Base-by-base conservation (phyloP, 2,113 vertebrate genomes). In the Larimichthys polyactis region DNA sequence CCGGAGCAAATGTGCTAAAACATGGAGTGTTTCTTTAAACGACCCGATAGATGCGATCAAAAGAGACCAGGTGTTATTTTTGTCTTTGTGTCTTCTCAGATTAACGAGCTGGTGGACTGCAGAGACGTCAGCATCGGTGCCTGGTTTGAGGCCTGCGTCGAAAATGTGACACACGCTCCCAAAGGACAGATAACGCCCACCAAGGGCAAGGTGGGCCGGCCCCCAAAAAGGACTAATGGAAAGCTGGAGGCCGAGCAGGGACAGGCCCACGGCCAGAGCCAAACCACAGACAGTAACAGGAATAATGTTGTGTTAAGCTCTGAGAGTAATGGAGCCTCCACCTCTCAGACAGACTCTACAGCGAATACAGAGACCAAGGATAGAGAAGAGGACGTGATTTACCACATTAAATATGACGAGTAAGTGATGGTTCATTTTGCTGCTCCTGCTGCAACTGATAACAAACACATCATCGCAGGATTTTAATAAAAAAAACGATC, bases 321-420 rank as follows among this genome's bases (percentile, higher is more conserved):
- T 68, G 97, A 98, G 94, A 96, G 81, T 57, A 94, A 91, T 84
- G 93, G 93, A 77, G 96, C 97, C 83, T 98, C 98, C 77, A 98
- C 97, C 66, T 99, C 98, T 95, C 96, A 96, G 72, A 97, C 95
- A 76, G 96, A 97, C 93, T 96, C 84, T 81, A 24, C 85, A 54
- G 71, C 84, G 57, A 63, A 85, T 0, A 16, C 79, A 20, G 91
- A 91, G 48, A 75, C 19, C 87, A 93, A 90, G 83, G 89, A 96
- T 91, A 89, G 81, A 90, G 91, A 92, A 90, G 96, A 98, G 92
- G 96, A 97, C 80, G 91, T 96, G 92, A 90, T 96, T 93, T 99
- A 99, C 96, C 97, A 96, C 96, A 99, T 99, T 95, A 97, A 98
- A 96, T 99, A 99, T 3, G 98, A 99, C 85, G 98, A 99, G 98